Evolutionary conservation across 2,113 vertebrate genomes (phyloP), one percentile per base, ranked within the genome.

Genomic region (Calyptomena viridis): DNA sequence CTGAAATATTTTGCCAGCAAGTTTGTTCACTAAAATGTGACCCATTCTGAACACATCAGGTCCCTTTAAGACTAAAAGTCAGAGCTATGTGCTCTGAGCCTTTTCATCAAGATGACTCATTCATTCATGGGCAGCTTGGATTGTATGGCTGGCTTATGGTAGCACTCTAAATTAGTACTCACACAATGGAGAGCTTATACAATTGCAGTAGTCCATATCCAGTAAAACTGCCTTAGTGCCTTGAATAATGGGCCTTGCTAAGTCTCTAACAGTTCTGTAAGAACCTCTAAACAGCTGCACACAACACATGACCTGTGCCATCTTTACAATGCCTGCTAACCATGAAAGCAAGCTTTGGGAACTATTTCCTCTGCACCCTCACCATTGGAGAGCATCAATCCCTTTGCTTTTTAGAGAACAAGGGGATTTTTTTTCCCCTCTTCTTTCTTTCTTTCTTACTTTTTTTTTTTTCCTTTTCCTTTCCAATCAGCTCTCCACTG

Each of bases 181-280:
- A 93, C 92, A 98, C 97, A 98, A 97, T 93, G 86, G 90, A 96
- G 67, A 96, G 94, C 93, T 97, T 97, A 97, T 98, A 97, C 56
- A 92, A 95, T 94, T 97, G 95, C 97, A 97, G 93, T 50, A 96
- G 96, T 95, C 97, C 97, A 97, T 96, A 95, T 90, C 97, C 96
- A 97, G 95, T 91, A 93, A 97, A 97, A 96, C 95, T 89, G 95
- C 95, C 96, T 95, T 55, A 95, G 83, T 83, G 89, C 60, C 74
- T 50, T 89, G 94, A 97, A 97, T 94, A 97, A 97, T 94, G 91
- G 96, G 81, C 67, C 83, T 80, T 79, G 76, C 93, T 96, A 94
- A 94, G 84, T 94, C 90, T 87, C 92, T 95, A 97, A 89, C 94
- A 96, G 96, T 95, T 97, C 96, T 94, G 96, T 95, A 95, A 97